Evolutionary conservation across 2,888 invertebrate species (phyloP), one percentile per base, ranked within the genome.

Genomic region (Iselma pallidipennis): DNA sequence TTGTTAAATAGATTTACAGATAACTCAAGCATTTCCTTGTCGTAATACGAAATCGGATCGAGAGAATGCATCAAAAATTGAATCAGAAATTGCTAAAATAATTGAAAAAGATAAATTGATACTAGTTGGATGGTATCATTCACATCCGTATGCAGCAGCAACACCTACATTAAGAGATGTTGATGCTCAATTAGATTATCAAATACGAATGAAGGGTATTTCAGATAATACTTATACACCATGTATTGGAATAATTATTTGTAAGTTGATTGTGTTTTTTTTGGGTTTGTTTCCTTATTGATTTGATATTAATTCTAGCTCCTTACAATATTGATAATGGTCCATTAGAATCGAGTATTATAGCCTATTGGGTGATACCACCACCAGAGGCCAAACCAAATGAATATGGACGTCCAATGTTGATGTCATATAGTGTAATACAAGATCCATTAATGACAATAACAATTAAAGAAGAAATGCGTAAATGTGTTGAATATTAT

Each of bases 121-220:
- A 4, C 82, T 96, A 7, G 91, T 96, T 3, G 96, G 97, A 6
- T 97, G 96, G 96, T 97, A 96, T 82, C 97, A 97, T 82, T 95
- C 95, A 9, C 96, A 97, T 83, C 95, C 96, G 0, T 88, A 90
- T 56, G 90, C 91, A 68, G 91, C 93, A 57, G 92, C 95, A 1
- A 92, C 94, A 73, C 97, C 95, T 65, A 95, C 91, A 74, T 85
- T 88, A 61, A 84, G 94, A 56, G 97, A 98, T 79, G 92, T 96
- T 59, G 95, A 96, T 78, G 90, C 92, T 60, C 97, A 98, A 81
- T 83, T 98, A 67, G 96, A 96, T 75, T 96, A 96, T 82, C 95
- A 98, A 82, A 92, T 97, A 59, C 91, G 91, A 78, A 94, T 97
- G 93, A 92, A 95, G 73, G 96, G 96, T 2, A 89, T 90, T 2